phyloP scores from a whole-genome alignment of 2,113 vertebrate genomes.

The Eulacestoma nigropectus region DNA sequence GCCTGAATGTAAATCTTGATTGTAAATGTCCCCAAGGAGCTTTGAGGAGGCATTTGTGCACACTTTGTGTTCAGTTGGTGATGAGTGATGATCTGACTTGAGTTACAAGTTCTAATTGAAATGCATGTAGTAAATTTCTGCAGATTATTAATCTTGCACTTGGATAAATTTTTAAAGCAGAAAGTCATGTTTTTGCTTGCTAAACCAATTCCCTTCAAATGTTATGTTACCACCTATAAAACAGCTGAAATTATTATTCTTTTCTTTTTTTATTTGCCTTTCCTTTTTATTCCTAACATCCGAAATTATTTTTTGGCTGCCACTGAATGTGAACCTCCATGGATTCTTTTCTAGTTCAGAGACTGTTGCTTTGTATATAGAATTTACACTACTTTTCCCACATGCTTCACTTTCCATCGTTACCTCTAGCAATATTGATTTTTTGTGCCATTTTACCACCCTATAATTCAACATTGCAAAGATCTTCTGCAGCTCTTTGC shows the following conservation, averaged over 20 bases:
- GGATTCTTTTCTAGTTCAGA: neutral
- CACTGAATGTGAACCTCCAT: neutral
- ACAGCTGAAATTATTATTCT: neutral
- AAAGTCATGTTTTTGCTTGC: neutral
- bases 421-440: neutral
- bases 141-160: neutral
- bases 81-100: neutral
- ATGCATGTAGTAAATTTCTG: neutral
- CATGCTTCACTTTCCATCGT: neutral
- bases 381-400: neutral
- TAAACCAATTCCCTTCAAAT: neutral
- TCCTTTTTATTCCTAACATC: neutral
- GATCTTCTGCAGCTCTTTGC: neutral
- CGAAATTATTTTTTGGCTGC: neutral
- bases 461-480: neutral
- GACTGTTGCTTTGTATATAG: neutral
- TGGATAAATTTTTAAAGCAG: neutral
- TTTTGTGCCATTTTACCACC: neutral
- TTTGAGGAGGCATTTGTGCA: neutral
- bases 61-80: neutral
- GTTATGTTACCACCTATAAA: neutral
- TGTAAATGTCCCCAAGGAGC: neutral
- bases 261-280: neutral
- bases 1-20: neutral
- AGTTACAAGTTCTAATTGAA: neutral